phyloP scores from a whole-genome alignment of 1,140 invertebrate genomes.

The Homalodisca vitripennis region DNA sequence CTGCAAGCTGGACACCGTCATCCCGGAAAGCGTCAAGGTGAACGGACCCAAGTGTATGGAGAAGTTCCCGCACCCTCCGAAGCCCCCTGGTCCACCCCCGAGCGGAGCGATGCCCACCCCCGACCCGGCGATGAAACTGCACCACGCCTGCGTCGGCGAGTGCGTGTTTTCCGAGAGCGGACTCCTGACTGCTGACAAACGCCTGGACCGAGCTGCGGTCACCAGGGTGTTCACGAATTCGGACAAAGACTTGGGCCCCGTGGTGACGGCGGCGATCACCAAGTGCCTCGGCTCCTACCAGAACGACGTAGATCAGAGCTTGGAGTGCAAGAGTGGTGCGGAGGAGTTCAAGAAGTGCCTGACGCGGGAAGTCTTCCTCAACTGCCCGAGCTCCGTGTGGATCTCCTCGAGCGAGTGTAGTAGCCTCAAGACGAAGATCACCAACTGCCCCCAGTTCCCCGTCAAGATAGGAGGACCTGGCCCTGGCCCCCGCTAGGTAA shows the following conservation, averaged over 20 bases:
- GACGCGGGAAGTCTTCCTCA: not conserved
- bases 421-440: not conserved
- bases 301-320: not conserved
- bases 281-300: not conserved
- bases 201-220: not conserved
- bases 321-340: not conserved
- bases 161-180: not conserved
- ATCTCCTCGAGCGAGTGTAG: not conserved
- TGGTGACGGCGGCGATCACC: not conserved
- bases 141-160: not conserved
- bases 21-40: not conserved
- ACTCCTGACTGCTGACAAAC: not conserved
- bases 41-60: not conserved
- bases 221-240: not conserved
- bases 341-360: not conserved
- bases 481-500: too few species aligned
- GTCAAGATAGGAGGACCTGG: too few species aligned
- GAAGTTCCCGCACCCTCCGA: conserved; percentile 1
- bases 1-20: not conserved
- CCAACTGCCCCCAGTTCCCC: not conserved
- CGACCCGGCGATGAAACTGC: not conserved
- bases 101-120: not conserved
- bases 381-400: not conserved
- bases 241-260: not conserved
- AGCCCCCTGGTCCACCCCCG: not conserved